Percentiles rank a stretch among this genome's conserved stretches.
These are phyloP conservation scores for Atrichornis clamosus DNA, from an alignment of 2,113 vertebrate species.

Conservation along the genomic window DNA sequence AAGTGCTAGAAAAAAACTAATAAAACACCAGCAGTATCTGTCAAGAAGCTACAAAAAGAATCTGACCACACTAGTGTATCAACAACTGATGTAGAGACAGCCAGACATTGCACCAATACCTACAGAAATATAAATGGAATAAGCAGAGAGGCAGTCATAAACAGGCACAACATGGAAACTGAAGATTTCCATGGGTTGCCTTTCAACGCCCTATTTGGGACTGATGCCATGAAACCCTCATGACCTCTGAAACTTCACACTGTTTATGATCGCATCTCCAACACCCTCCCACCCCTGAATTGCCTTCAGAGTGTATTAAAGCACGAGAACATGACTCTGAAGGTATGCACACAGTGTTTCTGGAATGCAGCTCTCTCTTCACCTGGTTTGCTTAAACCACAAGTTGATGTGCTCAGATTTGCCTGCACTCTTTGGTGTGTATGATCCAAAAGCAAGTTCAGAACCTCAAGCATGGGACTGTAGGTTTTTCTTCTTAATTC, in stretches of 20 bases:
- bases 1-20: neutral
- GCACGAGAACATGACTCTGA: neutral
- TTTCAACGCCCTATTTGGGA: neutral
- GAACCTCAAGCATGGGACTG: neutral
- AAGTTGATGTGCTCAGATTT: neutral
- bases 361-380: neutral
- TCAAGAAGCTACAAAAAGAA: neutral
- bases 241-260: neutral
- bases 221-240: neutral
- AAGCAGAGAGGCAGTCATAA: neutral
- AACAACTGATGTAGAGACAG: neutral
- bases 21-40: neutral
- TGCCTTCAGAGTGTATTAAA: neutral
- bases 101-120: neutral
- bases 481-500: neutral
- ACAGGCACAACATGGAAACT: neutral
- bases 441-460: neutral
- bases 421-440: neutral
- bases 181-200: neutral
- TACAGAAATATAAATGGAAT: neutral
- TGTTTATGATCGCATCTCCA: neutral
- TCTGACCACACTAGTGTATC: rapidly evolving
- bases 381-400: neutral
- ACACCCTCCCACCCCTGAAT: neutral
- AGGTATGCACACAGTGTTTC: neutral